phyloP scores from a whole-genome alignment of 2,113 vertebrate species.

The Capricornis sumatraensis region DNA sequence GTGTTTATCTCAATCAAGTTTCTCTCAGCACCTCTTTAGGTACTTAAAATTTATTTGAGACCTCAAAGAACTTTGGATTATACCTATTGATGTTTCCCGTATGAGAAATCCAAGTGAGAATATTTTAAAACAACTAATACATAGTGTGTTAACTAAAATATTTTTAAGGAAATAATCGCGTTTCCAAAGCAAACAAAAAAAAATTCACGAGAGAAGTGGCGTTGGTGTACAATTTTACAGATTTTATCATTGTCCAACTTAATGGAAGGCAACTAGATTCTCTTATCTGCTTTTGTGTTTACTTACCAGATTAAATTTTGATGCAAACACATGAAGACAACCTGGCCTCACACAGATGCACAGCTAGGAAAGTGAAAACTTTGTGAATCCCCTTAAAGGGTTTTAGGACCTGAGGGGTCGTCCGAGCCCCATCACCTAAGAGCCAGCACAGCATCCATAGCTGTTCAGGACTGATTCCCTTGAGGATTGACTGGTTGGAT shows the following conservation, averaged over 20 bases:
- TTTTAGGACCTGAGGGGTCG: background rate
- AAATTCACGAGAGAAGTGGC: background rate
- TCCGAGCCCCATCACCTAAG: fast-evolving
- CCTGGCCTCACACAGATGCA: background rate
- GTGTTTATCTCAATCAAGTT: background rate
- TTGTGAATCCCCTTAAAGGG: background rate
- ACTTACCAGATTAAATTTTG: background rate
- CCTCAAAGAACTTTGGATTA: background rate
- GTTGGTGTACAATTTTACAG: background rate
- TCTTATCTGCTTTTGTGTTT: background rate
- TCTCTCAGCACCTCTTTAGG: background rate
- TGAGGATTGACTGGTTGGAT: background rate
- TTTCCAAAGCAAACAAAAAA: background rate
- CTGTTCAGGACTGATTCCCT: background rate
- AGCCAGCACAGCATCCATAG: no score
- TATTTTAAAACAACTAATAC: background rate
- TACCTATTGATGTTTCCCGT: background rate
- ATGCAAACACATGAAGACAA: background rate
- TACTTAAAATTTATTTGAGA: background rate
- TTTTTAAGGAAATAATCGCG: background rate
- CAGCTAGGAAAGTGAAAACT: background rate
- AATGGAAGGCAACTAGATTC: background rate
- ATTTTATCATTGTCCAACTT: background rate
- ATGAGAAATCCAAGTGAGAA: background rate
- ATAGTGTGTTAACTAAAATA: background rate